These are phyloP conservation scores for Hippocampus comes DNA, from an alignment of 2,113 vertebrate species.

Conservation along the genomic window DNA sequence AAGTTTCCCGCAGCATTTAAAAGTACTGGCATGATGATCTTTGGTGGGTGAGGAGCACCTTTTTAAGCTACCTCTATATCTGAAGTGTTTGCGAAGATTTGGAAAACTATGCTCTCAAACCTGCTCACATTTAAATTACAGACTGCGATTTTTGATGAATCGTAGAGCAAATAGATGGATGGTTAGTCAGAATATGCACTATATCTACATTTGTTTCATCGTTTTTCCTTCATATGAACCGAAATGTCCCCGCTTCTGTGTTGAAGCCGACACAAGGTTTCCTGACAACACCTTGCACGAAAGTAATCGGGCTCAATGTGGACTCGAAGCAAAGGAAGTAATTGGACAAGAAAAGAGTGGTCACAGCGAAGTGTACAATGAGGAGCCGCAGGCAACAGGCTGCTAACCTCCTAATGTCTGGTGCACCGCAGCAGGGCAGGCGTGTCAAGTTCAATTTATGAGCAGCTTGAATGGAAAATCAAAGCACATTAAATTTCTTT, in stretches of 20 bases:
- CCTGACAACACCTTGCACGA: neutral
- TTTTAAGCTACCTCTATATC: no score
- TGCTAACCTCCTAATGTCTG: slow-evolving; percentile 4
- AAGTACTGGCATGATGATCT: no score
- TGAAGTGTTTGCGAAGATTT: no score
- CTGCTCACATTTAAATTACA: no score
- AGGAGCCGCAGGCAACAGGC: slow-evolving; percentile 8
- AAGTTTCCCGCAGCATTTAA: no score
- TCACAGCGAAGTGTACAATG: neutral
- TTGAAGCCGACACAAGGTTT: neutral
- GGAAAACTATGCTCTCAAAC: no score
- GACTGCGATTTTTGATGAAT: no score
- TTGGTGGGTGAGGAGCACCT: no score
- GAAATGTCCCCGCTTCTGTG: neutral
- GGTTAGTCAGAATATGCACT: neutral
- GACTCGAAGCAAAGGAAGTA: slow-evolving; percentile 12
- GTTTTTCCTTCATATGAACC: neutral
- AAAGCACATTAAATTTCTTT: slow-evolving; percentile 3
- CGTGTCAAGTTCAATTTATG: slow-evolving; percentile 8
- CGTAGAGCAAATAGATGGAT: neutral
- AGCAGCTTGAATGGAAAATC: slow-evolving; percentile 1
- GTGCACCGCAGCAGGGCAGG: slow-evolving; percentile 1
- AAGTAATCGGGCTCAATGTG: neutral
- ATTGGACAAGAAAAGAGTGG: slow-evolving; percentile 12
- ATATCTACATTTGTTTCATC: neutral